Conservation (phyloP, 2,113 vertebrate species). For the Eolophus roseicapilla region DNA sequence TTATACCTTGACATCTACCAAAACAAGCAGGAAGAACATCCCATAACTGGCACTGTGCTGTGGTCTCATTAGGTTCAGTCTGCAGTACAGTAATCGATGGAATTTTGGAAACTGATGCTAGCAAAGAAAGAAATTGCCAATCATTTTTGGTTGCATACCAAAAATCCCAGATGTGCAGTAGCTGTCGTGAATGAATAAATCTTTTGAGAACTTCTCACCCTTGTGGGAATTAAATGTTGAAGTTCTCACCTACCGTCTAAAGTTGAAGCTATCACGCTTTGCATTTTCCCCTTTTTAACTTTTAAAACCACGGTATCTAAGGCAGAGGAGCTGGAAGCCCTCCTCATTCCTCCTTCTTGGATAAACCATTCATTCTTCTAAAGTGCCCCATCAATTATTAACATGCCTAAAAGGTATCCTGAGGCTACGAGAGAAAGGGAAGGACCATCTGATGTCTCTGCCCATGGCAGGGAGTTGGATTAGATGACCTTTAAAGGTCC, state of each 20-base stretch:
- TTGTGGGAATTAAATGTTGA: background rate
- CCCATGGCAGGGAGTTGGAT: background rate
- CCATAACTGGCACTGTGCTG: background rate
- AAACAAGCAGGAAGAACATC: background rate
- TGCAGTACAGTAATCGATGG: background rate
- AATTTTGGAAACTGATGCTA: background rate
- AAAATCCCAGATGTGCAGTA: background rate
- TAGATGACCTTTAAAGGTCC: background rate
- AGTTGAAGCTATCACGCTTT: background rate
- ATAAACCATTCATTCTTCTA: background rate
- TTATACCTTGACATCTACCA: background rate
- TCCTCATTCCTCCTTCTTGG: background rate
- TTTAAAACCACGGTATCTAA: background rate
- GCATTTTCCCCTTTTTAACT: background rate
- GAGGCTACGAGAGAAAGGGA: background rate
- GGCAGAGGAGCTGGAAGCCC: background rate
- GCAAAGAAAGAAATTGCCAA: background rate
- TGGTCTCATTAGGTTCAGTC: background rate
- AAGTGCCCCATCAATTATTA: background rate
- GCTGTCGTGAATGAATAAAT: background rate
- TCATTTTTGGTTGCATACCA: background rate
- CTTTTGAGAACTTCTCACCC: background rate
- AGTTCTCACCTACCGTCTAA: background rate
- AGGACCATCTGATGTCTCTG: background rate
- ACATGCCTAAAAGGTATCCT: background rate